A percentile compares a stretch with the other conserved stretches of the same genome.
Evolutionary conservation across 1,140 invertebrate genomes (phyloP).

Genomic region (Nomia melanderi): DNA sequence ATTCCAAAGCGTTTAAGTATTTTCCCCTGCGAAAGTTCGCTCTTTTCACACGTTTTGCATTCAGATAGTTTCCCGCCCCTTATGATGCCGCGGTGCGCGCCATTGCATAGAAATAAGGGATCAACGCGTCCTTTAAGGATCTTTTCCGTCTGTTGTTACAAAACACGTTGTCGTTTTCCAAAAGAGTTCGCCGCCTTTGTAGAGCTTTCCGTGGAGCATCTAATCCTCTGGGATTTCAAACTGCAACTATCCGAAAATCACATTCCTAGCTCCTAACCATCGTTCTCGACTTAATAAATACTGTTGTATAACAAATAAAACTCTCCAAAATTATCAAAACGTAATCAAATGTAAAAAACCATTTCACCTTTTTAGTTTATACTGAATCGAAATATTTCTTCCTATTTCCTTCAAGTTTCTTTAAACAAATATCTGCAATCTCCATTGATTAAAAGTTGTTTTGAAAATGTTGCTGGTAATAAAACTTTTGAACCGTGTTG

Average conservation of each 20-base stretch:
- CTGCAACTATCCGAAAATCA: neutral
- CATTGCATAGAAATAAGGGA: conserved; percentile 41
- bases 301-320: too few species aligned
- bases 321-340: too few species aligned
- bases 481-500: too few species aligned
- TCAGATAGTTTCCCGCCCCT: neutral
- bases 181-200: neutral
- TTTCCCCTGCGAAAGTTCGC: neutral
- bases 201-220: neutral
- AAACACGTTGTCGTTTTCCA: conserved; percentile 12
- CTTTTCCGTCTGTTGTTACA: conserved; percentile 18
- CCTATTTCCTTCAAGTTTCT: too few species aligned
- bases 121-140: conserved; percentile 26
- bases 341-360: too few species aligned
- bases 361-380: too few species aligned
- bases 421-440: too few species aligned
- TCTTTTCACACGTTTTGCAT: neutral
- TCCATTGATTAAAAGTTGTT: too few species aligned
- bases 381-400: too few species aligned
- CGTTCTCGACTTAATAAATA: too few species aligned
- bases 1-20: too few species aligned
- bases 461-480: too few species aligned
- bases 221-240: neutral
- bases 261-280: neutral
- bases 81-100: neutral